Evolutionary conservation across 2,113 vertebrate species (phyloP).

Genomic region (Copsychus sechellarum): DNA sequence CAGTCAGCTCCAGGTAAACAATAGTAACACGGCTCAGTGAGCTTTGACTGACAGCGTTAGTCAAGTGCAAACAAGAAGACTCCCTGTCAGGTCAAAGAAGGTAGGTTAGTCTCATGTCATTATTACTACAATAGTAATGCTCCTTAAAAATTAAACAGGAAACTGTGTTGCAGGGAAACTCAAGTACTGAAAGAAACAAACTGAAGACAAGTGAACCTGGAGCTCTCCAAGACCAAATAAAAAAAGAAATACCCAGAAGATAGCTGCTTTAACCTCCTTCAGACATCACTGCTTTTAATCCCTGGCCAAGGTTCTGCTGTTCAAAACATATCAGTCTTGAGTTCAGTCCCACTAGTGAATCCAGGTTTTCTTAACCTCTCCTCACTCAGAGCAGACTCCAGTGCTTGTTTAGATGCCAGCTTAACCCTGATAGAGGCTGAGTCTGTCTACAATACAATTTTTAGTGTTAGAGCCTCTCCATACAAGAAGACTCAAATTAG

Average conservation of each 20-base stretch:
- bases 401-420: background rate
- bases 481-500: background rate
- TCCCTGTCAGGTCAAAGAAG: background rate
- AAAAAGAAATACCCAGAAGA: background rate
- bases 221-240: background rate
- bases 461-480: background rate
- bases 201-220: background rate
- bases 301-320: background rate
- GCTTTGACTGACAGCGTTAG: background rate
- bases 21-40: accelerated
- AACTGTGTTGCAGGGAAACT: background rate
- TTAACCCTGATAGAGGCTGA: background rate
- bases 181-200: background rate
- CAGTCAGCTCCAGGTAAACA: background rate
- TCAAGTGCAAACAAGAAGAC: background rate
- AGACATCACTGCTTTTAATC: background rate
- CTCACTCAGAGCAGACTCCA: background rate
- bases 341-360: background rate
- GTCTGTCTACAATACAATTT: background rate
- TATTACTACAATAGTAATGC: background rate
- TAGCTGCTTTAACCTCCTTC: background rate
- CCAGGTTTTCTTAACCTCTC: background rate
- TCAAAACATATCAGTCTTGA: background rate
- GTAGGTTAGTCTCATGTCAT: background rate
- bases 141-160: background rate